Percentiles rank a stretch among this genome's conserved stretches.
Conservation (phyloP, 2,888 invertebrate genomes). For the Eurois occulta region DNA sequence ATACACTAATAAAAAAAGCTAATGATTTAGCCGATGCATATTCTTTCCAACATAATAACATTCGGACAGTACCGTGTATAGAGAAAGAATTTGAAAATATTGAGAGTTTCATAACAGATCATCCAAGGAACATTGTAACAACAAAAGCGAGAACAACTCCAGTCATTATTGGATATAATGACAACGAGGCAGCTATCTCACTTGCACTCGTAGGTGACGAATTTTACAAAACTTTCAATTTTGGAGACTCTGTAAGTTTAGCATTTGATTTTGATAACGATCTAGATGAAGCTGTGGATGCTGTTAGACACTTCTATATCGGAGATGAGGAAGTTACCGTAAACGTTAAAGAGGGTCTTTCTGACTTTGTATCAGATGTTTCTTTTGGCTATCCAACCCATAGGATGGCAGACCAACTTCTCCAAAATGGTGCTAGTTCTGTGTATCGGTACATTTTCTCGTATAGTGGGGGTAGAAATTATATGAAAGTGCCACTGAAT, state of each 20-base stretch:
- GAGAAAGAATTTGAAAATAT: conserved; percentile 46
- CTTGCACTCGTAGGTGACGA: not conserved
- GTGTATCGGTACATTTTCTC: conserved; percentile 54
- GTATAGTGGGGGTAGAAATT: conserved; percentile 45
- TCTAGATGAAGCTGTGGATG: conserved; percentile 22
- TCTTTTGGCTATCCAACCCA: conserved; percentile 42
- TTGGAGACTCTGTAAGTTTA: conserved; percentile 4
- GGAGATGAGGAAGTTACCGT: conserved; percentile 47
- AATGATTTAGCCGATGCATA: conserved; percentile 9
- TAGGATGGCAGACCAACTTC: conserved; percentile 26
- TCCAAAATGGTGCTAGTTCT: conserved; percentile 23
- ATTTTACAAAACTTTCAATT: conserved; percentile 10
- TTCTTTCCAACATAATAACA: not conserved
- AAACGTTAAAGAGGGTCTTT: conserved; percentile 16
- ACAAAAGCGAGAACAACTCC: conserved; percentile 32
- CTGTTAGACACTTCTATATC: conserved; percentile 42
- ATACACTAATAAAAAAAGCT: conserved; percentile 17
- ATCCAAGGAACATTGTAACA: conserved; percentile 34
- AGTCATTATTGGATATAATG: conserved; percentile 49
- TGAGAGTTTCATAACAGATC: conserved; percentile 47
- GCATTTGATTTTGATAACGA: conserved; percentile 35
- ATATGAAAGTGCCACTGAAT: not conserved
- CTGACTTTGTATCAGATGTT: conserved; percentile 36
- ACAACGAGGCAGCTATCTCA: conserved; percentile 29
- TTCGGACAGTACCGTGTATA: conserved; percentile 28